These are phyloP conservation scores for Leucophenga varia DNA, from an alignment of 1,140 invertebrate genomes.

Conservation along the genomic window DNA sequence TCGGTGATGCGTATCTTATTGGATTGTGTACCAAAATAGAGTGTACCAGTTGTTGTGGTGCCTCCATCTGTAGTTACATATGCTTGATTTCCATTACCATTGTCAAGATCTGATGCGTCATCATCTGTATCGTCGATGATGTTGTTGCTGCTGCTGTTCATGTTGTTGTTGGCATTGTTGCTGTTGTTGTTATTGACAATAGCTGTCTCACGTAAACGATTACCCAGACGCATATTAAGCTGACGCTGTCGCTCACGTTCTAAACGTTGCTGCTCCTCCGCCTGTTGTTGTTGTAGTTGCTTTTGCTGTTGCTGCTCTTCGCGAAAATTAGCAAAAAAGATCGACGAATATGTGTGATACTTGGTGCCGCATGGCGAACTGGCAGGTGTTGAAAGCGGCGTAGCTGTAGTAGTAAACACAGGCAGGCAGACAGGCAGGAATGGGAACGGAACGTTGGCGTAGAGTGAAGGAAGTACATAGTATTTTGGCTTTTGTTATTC, in stretches of 20 bases:
- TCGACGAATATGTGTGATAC: constrained; percentile 51
- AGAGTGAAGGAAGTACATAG: constrained; percentile 43
- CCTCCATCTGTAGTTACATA: constrained; percentile 40
- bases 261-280: constrained; percentile 29
- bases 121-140: constrained; percentile 22
- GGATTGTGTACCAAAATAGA: constrained; percentile 42
- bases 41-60: constrained; percentile 29
- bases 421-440: not conserved
- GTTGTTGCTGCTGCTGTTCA: constrained; percentile 22
- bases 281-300: constrained; percentile 31
- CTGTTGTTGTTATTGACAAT: constrained; percentile 38
- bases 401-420: constrained; percentile 34
- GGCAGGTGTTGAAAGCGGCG: constrained; percentile 49
- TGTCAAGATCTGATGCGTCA: constrained; percentile 29
- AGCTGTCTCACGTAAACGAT: constrained; percentile 45
- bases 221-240: constrained; percentile 38
- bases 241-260: constrained; percentile 26
- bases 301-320: constrained; percentile 22
- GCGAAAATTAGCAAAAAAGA: constrained; percentile 53
- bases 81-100: constrained; percentile 47
- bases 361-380: constrained; percentile 52
- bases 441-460: no score
- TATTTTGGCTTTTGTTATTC: constrained; percentile 56
- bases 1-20: constrained; percentile 56
- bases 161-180: constrained; percentile 8